Evolutionary conservation across 2,888 invertebrate species (phyloP).

Genomic region (Idaea dimidiata): DNA sequence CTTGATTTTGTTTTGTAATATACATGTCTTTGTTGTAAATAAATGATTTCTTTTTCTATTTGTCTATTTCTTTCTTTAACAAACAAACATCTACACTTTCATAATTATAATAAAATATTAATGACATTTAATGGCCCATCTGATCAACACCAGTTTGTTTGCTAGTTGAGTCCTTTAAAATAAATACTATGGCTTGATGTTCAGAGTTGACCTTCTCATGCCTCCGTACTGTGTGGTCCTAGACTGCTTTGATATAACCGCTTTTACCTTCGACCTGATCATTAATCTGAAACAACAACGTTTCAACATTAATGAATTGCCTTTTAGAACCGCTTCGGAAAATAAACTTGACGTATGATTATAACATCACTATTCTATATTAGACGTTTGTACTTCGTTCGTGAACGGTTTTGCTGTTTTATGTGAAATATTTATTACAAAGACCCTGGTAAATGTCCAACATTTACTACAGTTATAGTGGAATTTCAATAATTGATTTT

Average conservation of each 20-base stretch:
- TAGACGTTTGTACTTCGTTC: background rate
- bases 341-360: constrained; percentile 43
- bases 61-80: no score
- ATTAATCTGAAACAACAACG: constrained; percentile 55
- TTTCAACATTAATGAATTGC: constrained; percentile 63
- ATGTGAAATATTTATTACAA: background rate
- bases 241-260: constrained; percentile 64
- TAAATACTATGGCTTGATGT: background rate
- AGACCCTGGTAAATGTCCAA: no score
- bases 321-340: constrained; percentile 33
- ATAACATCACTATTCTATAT: constrained; percentile 11
- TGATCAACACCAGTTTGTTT: no score
- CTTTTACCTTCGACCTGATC: constrained; percentile 72
- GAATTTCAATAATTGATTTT: no score
- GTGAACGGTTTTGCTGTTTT: background rate
- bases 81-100: no score
- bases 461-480: no score
- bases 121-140: no score
- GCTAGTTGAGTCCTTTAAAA: no score
- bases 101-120: no score
- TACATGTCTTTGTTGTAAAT: no score
- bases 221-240: background rate
- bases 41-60: no score
- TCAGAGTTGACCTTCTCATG: background rate
- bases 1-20: no score